phyloP scores from a whole-genome alignment of 2,888 invertebrate genomes.

The Metellina segmentata region DNA sequence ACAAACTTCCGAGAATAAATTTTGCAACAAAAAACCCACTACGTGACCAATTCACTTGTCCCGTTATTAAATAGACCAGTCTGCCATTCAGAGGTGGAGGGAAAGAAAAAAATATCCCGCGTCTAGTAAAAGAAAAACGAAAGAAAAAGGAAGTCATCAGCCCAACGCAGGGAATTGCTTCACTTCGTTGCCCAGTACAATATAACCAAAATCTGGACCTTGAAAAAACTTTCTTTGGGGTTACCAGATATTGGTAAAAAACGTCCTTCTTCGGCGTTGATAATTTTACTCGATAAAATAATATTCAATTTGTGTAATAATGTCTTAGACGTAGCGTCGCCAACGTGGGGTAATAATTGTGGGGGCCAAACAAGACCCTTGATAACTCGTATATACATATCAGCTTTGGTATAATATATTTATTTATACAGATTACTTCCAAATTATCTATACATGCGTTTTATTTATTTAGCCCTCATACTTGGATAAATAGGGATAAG shows the following conservation, averaged over 20 bases:
- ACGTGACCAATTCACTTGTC: slow-evolving; percentile 68
- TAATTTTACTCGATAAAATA: not conserved
- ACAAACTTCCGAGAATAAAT: slow-evolving; percentile 67
- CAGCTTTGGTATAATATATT: too few relatives aligned
- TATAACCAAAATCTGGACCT: slow-evolving; percentile 69
- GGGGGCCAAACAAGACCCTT: too few relatives aligned
- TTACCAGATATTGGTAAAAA: slow-evolving; percentile 50
- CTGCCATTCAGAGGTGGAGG: slow-evolving; percentile 58
- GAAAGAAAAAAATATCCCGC: not conserved
- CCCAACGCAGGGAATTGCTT: slow-evolving; percentile 49
- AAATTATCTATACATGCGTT: too few relatives aligned
- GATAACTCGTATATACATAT: too few relatives aligned
- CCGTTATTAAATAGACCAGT: slow-evolving; percentile 74
- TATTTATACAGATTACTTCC: too few relatives aligned
- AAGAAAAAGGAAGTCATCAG: slow-evolving; percentile 52
- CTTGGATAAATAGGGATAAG: too few relatives aligned
- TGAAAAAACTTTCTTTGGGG: slow-evolving; percentile 68
- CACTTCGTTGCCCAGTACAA: slow-evolving; percentile 61
- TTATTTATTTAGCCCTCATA: too few relatives aligned
- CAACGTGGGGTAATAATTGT: not conserved
- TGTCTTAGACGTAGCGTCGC: not conserved
- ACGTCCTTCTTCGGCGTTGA: not conserved
- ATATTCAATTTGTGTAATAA: not conserved
- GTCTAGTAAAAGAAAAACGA: slow-evolving; percentile 29
- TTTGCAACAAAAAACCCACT: slow-evolving; percentile 52